A percentile compares a stretch with the other conserved stretches of the same genome.
phyloP scores from a whole-genome alignment of 2,113 vertebrate species.

The Gadus chalcogrammus region DNA sequence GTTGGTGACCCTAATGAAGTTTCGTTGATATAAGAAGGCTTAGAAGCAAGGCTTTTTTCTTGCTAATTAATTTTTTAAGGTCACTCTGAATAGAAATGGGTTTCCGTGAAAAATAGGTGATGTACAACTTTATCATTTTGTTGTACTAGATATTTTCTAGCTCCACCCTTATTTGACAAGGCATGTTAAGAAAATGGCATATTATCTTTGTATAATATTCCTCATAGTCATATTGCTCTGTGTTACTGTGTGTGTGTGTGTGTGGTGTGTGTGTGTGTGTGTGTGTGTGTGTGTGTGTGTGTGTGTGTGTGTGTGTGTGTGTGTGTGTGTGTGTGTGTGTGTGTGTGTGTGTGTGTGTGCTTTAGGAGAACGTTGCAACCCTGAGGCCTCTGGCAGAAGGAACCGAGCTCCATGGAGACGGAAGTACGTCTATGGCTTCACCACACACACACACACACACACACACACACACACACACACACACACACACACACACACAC shows the following conservation, averaged over 20 bases:
- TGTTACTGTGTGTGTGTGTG: neutral
- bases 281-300: conserved; percentile 1
- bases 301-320: neutral
- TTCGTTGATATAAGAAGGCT: neutral
- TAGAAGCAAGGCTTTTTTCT: conserved; percentile 25
- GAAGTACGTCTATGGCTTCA: conserved; percentile 32
- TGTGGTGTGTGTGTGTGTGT: conserved; percentile 6
- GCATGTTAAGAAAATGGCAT: neutral
- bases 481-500: neutral
- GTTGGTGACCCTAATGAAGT: conserved; percentile 30
- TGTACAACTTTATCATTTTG: neutral
- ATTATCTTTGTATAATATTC: neutral
- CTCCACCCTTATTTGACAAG: neutral
- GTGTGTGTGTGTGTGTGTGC: conserved; percentile 9
- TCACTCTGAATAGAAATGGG: conserved; percentile 38
- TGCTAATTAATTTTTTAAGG: conserved; percentile 34
- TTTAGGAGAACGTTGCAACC: conserved; percentile 62
- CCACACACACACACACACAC: neutral
- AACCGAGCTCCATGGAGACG: conserved; percentile 42
- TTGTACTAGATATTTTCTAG: conserved; percentile 1
- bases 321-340: neutral
- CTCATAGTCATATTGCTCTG: neutral
- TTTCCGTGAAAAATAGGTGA: conserved; percentile 25
- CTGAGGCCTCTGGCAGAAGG: conserved; percentile 52
- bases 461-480: neutral